Percentiles rank a stretch among this genome's conserved stretches.
These are phyloP conservation scores for Porites rus DNA, from an alignment of 92 coral and sea anemone species.

Conservation along the genomic window DNA sequence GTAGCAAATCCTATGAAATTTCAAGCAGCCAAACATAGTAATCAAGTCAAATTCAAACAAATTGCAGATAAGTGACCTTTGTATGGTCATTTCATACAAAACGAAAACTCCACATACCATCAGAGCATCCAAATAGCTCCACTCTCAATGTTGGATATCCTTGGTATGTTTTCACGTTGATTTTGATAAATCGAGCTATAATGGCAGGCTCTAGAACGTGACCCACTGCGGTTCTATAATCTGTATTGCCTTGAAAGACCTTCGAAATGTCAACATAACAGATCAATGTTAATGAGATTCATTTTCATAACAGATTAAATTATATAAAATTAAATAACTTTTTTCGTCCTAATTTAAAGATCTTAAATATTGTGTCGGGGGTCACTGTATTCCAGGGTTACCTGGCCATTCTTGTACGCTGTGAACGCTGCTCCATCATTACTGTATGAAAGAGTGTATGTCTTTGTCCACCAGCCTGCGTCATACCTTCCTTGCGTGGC, in stretches of 20 bases:
- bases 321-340: too few relatives aligned
- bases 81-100: too few relatives aligned
- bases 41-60: too few relatives aligned
- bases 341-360: too few relatives aligned
- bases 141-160: conserved; percentile 2
- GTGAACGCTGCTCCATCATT: conserved; percentile 25
- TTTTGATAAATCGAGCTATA: conserved; percentile 9
- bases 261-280: not conserved
- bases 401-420: conserved; percentile 29
- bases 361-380: too few relatives aligned
- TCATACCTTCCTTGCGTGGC: conserved; percentile 13
- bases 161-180: not conserved
- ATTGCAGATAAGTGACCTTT: too few relatives aligned
- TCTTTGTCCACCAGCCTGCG: conserved; percentile 35
- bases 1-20: conserved; percentile 5
- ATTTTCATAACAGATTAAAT: too few relatives aligned
- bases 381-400: not conserved
- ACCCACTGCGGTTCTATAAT: not conserved
- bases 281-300: too few relatives aligned
- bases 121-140: conserved; percentile 28
- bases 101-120: not conserved
- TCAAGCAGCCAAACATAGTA: too few relatives aligned
- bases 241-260: conserved; percentile 11
- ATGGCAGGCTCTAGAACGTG: not conserved
- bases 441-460: conserved; percentile 35